These are phyloP conservation scores for Pachypanchax playfairii DNA, from an alignment of 2,113 vertebrate genomes.

Conservation along the genomic window DNA sequence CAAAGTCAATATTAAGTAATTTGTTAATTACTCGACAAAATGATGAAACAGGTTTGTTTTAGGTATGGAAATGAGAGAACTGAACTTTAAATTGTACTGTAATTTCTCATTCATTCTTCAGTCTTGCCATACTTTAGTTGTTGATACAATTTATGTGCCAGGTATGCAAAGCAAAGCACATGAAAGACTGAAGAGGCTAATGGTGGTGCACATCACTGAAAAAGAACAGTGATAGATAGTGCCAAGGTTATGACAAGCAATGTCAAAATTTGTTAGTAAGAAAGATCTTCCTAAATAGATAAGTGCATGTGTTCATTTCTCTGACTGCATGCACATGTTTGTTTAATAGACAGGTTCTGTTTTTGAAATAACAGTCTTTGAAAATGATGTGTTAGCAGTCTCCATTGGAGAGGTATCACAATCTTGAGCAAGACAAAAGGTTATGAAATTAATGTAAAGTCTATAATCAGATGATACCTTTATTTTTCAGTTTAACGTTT, in stretches of 20 bases:
- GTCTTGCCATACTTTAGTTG: slow-evolving; percentile 24
- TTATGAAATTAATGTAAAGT: too few relatives aligned
- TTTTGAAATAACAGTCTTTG: background rate
- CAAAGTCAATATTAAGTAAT: slow-evolving; percentile 21
- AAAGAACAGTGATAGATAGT: slow-evolving; percentile 52
- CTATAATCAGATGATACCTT: background rate
- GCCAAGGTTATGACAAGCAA: slow-evolving; percentile 59
- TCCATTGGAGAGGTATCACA: slow-evolving; percentile 10
- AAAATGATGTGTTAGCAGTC: slow-evolving; percentile 22
- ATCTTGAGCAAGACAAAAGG: background rate
- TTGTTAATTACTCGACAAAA: too few relatives aligned
- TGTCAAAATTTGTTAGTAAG: slow-evolving; percentile 67
- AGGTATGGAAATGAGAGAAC: background rate
- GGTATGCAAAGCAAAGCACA: slow-evolving; percentile 3
- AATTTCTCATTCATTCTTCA: slow-evolving; percentile 16
- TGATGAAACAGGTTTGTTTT: background rate
- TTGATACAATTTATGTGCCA: slow-evolving; percentile 9
- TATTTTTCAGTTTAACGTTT: background rate
- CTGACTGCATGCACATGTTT: background rate
- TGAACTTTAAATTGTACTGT: background rate
- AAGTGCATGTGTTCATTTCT: slow-evolving; percentile 8
- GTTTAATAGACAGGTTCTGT: too few relatives aligned
- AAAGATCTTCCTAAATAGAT: slow-evolving; percentile 52
- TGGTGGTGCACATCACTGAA: slow-evolving; percentile 32
- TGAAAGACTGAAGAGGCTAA: slow-evolving; percentile 28